phyloP scores from a whole-genome alignment of 2,797 vertebrate genomes.

The Spondyliosoma cantharus region DNA sequence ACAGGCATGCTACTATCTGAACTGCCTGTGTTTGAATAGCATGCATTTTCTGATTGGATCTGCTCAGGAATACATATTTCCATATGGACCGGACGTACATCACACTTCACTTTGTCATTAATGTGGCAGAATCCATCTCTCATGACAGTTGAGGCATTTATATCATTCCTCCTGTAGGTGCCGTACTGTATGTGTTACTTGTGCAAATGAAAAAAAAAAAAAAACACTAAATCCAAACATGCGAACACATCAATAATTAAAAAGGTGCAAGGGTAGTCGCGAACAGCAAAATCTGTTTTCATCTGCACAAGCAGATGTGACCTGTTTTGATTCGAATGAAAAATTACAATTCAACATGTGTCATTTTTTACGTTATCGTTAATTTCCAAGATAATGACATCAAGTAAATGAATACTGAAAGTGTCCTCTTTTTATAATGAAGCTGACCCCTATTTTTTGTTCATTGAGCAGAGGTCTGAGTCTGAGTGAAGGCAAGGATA shows the following conservation, averaged over 20 bases:
- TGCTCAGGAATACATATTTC: conserved; percentile 29
- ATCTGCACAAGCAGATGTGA: not conserved
- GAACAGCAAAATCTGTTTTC: not conserved
- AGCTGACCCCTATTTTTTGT: conserved; percentile 28
- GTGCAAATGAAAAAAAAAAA: not conserved
- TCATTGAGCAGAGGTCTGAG: conserved; percentile 14
- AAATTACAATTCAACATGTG: not conserved
- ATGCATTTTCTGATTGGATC: conserved; percentile 35
- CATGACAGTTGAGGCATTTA: too few species aligned
- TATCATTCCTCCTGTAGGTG: not conserved
- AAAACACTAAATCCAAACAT: not conserved
- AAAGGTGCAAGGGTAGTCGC: not conserved
- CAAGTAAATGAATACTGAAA: conserved; percentile 4
- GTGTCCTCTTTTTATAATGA: not conserved
- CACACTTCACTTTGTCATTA: conserved; percentile 14
- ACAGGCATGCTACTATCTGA: conserved; percentile 41
- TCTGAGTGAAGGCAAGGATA: conserved; percentile 55
- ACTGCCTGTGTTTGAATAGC: conserved; percentile 20
- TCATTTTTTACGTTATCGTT: not conserved
- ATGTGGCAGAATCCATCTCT: conserved; percentile 2
- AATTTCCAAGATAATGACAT: not conserved
- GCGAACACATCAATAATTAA: not conserved
- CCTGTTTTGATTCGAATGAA: conserved; percentile 10
- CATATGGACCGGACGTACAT: conserved; percentile 12
- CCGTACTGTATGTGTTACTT: not conserved